Conservation (phyloP, 1,140 invertebrate genomes). For the Lepidurus couesii region DNA sequence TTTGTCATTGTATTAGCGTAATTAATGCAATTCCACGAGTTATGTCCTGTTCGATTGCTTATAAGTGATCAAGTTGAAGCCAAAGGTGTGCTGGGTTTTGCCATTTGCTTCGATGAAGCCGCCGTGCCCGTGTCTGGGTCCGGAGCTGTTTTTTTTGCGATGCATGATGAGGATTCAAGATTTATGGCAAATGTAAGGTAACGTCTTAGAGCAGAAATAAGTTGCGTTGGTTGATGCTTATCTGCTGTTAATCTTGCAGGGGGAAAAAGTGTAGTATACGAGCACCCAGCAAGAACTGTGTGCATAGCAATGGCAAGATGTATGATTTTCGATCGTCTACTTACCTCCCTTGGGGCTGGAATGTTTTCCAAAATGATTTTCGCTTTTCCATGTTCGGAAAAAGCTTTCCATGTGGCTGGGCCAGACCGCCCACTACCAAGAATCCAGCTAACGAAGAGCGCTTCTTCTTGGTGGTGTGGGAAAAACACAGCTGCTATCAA, state of each 20-base stretch:
- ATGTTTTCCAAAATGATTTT: not conserved
- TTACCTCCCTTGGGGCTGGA: not conserved
- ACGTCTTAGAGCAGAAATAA: not conserved
- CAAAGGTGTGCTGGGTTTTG: too few species aligned
- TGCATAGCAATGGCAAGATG: not conserved
- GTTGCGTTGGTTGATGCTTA: not conserved
- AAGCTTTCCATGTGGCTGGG: not conserved
- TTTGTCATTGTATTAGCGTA: too few species aligned
- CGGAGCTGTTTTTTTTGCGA: not conserved
- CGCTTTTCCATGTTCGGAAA: not conserved
- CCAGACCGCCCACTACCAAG: not conserved
- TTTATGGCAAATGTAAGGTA: not conserved
- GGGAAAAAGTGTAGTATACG: not conserved
- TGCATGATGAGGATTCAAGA: not conserved
- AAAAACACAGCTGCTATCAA: constrained; percentile 6
- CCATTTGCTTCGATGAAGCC: too few species aligned
- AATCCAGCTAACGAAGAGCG: constrained; percentile 15
- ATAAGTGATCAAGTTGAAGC: too few species aligned
- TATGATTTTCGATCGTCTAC: not conserved
- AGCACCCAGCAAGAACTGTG: not conserved
- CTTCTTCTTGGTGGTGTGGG: not conserved
- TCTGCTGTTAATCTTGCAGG: not conserved
- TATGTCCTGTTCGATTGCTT: too few species aligned
- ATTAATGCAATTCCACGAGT: too few species aligned
- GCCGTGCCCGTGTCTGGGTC: too few species aligned